These are phyloP conservation scores for Andrena camellia DNA, from an alignment of 2,888 invertebrate species.

Conservation along the genomic window DNA sequence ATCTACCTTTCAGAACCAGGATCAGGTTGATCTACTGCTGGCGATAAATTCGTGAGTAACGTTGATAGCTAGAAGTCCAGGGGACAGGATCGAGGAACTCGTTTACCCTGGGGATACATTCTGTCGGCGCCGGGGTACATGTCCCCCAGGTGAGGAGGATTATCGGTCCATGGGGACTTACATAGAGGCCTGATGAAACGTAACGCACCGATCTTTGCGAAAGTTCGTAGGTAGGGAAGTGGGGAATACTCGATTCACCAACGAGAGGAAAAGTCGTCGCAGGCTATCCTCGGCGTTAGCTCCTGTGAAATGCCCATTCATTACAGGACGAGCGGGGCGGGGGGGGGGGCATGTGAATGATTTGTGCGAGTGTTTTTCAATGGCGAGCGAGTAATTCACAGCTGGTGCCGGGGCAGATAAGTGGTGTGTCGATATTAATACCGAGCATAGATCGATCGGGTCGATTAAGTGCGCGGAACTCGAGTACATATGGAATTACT, in stretches of 20 bases:
- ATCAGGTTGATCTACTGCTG: conserved; percentile 48
- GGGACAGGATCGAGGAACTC: conserved; percentile 25
- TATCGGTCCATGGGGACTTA: not conserved
- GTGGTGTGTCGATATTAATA: conserved; percentile 51
- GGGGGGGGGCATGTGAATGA: conserved; percentile 46
- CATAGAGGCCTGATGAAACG: not conserved
- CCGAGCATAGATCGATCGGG: conserved; percentile 42
- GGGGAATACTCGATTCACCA: too few species aligned
- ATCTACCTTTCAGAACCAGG: conserved; percentile 66
- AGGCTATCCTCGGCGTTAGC: not conserved
- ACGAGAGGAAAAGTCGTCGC: not conserved
- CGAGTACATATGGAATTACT: conserved; percentile 42
- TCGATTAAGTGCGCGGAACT: conserved; percentile 43
- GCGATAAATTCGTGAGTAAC: conserved; percentile 57
- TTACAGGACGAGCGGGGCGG: too few species aligned
- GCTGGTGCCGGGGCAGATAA: conserved; percentile 12
- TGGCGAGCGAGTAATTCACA: conserved; percentile 40
- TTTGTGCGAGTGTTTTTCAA: conserved; percentile 27
- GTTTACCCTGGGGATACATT: conserved; percentile 3
- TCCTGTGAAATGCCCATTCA: not conserved
- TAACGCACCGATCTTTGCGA: not conserved
- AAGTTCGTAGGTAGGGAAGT: too few species aligned
- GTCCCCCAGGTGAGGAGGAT: not conserved
- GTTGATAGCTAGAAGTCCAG: conserved; percentile 26
- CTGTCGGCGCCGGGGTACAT: not conserved